A percentile compares a stretch with the other conserved stretches of the same genome.
phyloP scores from a whole-genome alignment of 37 sponge, comb jelly and placozoan genomes.

The Hexactinellida sp. region DNA sequence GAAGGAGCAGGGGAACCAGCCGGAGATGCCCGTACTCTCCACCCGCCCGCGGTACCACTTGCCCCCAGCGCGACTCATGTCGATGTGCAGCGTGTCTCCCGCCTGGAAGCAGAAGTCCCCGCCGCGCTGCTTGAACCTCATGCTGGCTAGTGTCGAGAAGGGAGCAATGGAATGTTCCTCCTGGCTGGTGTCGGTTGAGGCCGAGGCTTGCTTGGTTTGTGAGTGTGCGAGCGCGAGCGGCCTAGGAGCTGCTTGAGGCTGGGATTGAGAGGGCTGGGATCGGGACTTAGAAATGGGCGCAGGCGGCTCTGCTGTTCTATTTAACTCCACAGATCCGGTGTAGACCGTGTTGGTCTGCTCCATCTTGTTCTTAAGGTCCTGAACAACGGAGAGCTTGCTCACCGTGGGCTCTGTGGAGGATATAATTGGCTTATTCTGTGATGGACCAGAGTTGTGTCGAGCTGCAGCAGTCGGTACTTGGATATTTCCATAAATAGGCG shows the following conservation, averaged over 20 bases:
- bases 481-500: background rate
- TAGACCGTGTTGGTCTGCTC: constrained; percentile 5
- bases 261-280: background rate
- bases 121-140: background rate
- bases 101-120: background rate
- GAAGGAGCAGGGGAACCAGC: background rate
- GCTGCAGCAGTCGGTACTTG: background rate
- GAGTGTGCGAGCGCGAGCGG: background rate
- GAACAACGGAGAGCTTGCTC: background rate
- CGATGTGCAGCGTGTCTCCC: background rate
- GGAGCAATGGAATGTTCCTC: background rate
- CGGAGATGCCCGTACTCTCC: background rate
- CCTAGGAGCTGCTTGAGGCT: constrained; percentile 1
- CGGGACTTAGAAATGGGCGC: background rate
- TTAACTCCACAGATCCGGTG: background rate
- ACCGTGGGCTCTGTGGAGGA: background rate
- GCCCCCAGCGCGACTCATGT: background rate
- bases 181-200: background rate
- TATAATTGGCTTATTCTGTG: background rate
- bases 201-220: background rate
- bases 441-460: background rate
- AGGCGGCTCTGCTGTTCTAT: background rate
- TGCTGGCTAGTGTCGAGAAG: background rate
- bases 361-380: background rate
- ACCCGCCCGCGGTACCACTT: background rate